Evolutionary conservation across 2,888 invertebrate species (phyloP).

Genomic region (Pedicia rivosa): DNA sequence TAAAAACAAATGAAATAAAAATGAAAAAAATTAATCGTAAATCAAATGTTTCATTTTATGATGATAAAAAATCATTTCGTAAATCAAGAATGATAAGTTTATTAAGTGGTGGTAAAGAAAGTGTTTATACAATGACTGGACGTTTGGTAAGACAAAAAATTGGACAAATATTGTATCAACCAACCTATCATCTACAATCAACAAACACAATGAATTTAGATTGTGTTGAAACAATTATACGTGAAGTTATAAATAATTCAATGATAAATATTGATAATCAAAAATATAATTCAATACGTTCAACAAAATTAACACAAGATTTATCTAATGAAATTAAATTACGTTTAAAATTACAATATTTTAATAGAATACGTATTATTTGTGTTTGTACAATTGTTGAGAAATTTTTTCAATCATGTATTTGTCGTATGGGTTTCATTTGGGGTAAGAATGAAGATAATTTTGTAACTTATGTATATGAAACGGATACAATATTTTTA

Average conservation of each 20-base stretch:
- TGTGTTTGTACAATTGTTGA: not conserved
- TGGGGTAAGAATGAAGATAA: not conserved
- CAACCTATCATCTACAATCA: not conserved
- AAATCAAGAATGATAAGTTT: too few relatives aligned
- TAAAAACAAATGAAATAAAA: too few relatives aligned
- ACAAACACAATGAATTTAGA: not conserved
- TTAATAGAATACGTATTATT: not conserved
- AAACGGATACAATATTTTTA: not conserved
- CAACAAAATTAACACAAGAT: not conserved
- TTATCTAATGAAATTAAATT: not conserved
- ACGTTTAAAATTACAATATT: not conserved
- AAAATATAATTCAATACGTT: not conserved
- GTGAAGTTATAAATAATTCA: not conserved
- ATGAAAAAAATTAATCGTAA: too few relatives aligned
- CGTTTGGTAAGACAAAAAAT: too few relatives aligned
- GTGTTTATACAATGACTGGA: too few relatives aligned
- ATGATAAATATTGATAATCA: not conserved
- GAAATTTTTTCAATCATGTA: not conserved
- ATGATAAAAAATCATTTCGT: too few relatives aligned
- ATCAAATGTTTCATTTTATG: too few relatives aligned
- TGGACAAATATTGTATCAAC: not conserved
- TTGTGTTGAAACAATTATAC: not conserved
- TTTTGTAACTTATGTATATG: not conserved
- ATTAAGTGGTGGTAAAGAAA: too few relatives aligned
- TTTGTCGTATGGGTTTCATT: not conserved